Percentiles rank a stretch among this genome's conserved stretches.
Evolutionary conservation across 1,140 invertebrate species (phyloP).

Genomic region (Wiebesia pumilae): DNA sequence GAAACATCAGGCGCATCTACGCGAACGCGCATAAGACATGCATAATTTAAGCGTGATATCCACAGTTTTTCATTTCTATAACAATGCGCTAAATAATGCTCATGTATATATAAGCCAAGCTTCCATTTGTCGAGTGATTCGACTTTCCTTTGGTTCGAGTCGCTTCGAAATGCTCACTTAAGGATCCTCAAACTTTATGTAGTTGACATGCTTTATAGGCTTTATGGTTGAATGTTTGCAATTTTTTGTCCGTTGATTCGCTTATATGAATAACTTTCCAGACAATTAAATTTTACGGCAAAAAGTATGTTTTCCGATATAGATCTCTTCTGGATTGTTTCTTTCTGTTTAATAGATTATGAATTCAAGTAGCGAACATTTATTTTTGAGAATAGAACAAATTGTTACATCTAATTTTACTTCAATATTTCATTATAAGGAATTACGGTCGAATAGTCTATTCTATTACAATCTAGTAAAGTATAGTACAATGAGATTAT

Average conservation of each 20-base stretch:
- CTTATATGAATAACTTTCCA: not conserved
- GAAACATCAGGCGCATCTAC: not conserved
- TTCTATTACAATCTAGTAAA: too few species aligned
- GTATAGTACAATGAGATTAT: too few species aligned
- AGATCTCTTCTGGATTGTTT: too few species aligned
- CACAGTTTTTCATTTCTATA: not conserved
- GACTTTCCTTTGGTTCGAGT: not conserved
- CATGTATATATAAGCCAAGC: not conserved
- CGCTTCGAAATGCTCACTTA: not conserved
- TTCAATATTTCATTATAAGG: too few species aligned
- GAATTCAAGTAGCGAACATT: not conserved
- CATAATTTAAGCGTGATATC: conserved; percentile 24
- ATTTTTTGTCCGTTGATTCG: not conserved
- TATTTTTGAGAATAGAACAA: too few species aligned
- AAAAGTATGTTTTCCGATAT: not conserved
- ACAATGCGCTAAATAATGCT: not conserved
- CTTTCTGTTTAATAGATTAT: too few species aligned
- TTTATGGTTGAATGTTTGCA: not conserved
- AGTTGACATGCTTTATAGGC: too few species aligned
- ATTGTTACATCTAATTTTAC: too few species aligned
- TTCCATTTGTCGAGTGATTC: not conserved
- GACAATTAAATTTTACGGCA: not conserved
- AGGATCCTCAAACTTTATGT: not conserved
- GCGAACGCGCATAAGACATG: not conserved
- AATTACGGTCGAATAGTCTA: too few species aligned